A percentile compares a stretch with the other conserved stretches of the same genome.
These are phyloP conservation scores for Carcharodon carcharias DNA, from an alignment of 2,797 vertebrate genomes.

Conservation along the genomic window DNA sequence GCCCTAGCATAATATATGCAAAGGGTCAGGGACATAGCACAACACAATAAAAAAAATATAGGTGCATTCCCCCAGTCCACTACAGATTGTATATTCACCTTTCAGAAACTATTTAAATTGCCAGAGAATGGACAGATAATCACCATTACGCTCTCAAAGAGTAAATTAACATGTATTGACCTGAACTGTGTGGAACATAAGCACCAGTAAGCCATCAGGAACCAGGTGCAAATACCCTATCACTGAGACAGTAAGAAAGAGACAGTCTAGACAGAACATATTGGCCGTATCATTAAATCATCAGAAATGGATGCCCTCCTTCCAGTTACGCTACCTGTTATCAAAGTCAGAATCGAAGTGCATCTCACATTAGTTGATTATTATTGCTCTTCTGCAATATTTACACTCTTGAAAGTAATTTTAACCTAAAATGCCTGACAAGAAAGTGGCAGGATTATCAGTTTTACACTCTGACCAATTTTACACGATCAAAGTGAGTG, in stretches of 20 bases:
- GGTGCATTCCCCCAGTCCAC: neutral
- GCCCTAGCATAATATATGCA: neutral
- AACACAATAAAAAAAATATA: neutral
- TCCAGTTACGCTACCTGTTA: neutral
- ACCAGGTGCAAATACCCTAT: neutral
- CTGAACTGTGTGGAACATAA: neutral
- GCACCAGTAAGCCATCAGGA: neutral
- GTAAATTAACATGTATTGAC: neutral
- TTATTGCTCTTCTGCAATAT: neutral
- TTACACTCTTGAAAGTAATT: neutral
- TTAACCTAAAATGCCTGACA: neutral
- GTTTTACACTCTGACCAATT: neutral
- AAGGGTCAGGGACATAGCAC: neutral
- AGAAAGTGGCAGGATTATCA: neutral
- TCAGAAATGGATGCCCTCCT: neutral
- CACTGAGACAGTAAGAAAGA: neutral
- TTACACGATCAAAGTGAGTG: neutral
- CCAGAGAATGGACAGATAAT: neutral
- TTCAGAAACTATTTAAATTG: neutral
- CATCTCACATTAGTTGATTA: neutral
- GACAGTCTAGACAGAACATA: neutral
- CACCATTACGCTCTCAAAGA: neutral
- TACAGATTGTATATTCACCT: neutral
- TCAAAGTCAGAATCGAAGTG: neutral
- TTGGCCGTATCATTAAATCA: neutral